Evolutionary conservation across 2,113 vertebrate species (phyloP).

Genomic region (Falco punctatus): DNA sequence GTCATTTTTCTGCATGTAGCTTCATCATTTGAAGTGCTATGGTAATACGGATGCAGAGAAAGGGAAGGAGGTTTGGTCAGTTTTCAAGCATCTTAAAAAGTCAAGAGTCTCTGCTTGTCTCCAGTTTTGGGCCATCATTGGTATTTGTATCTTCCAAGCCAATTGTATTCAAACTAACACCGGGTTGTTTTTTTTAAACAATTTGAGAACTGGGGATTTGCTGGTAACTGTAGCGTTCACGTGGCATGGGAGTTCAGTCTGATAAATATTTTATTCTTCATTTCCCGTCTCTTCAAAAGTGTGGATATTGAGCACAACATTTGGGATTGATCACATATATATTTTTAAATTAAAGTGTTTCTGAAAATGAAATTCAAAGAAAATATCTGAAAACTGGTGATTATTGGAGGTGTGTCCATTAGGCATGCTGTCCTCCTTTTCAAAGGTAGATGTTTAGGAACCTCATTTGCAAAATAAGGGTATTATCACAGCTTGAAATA

Average conservation of each 20-base stretch:
- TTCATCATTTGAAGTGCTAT: background rate
- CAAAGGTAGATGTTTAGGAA: background rate
- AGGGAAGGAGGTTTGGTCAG: background rate
- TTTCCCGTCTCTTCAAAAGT: background rate
- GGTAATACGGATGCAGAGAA: background rate
- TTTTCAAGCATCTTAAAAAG: background rate
- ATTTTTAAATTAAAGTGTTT: background rate
- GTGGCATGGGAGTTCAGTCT: background rate
- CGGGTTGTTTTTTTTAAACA: background rate
- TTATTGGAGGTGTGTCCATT: background rate
- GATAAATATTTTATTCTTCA: background rate
- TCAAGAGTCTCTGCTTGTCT: background rate
- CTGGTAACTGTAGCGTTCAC: background rate
- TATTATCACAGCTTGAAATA: background rate
- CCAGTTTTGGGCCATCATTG: background rate
- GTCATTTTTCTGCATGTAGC: background rate
- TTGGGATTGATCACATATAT: background rate
- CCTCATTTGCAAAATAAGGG: background rate
- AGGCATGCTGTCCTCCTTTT: background rate
- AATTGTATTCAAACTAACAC: background rate
- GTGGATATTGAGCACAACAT: background rate
- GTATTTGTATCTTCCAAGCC: background rate
- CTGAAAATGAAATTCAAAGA: background rate
- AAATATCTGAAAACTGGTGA: background rate
- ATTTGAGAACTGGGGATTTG: background rate